Base-by-base conservation (phyloP, 2,888 invertebrate genomes). In the Eumerus sabulonum region DNA sequence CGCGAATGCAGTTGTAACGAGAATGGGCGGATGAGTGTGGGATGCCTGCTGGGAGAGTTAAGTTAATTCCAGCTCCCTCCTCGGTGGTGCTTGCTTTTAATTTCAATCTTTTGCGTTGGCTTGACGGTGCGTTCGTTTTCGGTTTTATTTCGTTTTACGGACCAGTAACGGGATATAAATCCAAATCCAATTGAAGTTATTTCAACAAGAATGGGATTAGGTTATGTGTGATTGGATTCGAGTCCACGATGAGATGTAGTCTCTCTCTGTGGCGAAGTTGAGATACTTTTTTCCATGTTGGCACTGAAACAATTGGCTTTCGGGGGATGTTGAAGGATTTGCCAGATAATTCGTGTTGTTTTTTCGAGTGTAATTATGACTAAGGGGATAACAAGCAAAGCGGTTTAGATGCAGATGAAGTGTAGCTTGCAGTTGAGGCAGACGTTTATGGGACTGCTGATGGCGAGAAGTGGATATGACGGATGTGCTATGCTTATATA, bases 171-270 rank as follows among this genome's bases (percentile, higher is more conserved):
- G 77, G 77, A 47, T 77, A 77, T 63, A 77, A 77, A 77, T 73
- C 77, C 73, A 44, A 77, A 77, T 77, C 77, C 73, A 67, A 77
- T 77, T 73, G 51, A 44, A 77, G 73, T 68, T 68, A 72, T 77
- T 77, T 63, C 67, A 57, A 19, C 73, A 48, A 73, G 77, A 77
- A 77, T 77, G 67, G 73, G 77, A 77, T 77, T 68, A 77, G 73
- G 73, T 77, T 77, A 77, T 77, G 67, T 77, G 73, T 73, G 77
- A 77, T 77, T 77, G 77, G 73, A 77, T 77, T 72, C 44, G 53
- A 67, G 57, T 18, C 45, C 45, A 71, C 50, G 53, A 71, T 64
- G 60, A 40, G 56, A 57, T 4, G 27, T 27, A 38, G 62, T 57
- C 50, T 44, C 42, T 18, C 44, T 18, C 11, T 40, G 40, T n/a